A percentile compares a stretch with the other conserved stretches of the same genome.
phyloP scores from a whole-genome alignment of 2,113 vertebrate genomes.

The Prietella phreatophila region DNA sequence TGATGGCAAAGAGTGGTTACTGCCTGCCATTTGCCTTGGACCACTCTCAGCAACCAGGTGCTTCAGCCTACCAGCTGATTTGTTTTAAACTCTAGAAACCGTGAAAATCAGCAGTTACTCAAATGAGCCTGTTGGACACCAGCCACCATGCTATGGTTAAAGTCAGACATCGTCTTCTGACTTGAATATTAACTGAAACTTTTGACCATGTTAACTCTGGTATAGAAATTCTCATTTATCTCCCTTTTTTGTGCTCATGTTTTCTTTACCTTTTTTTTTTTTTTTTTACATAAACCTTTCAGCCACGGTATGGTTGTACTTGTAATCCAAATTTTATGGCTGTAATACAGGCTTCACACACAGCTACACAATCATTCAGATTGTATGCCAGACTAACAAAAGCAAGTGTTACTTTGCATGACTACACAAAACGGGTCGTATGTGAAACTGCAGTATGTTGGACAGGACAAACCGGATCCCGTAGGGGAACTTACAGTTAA shows the following conservation, averaged over 20 bases:
- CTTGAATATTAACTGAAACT: neutral
- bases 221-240: too few relatives aligned
- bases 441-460: neutral
- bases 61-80: neutral
- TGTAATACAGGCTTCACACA: neutral
- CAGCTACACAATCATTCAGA: neutral
- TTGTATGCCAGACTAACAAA: neutral
- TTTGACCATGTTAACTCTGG: too few relatives aligned
- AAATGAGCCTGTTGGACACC: neutral
- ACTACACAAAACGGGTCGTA: neutral
- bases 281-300: too few relatives aligned
- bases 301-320: neutral
- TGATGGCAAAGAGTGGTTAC: neutral
- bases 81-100: neutral
- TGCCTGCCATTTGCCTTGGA: neutral
- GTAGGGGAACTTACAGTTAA: too few relatives aligned
- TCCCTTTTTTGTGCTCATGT: neutral
- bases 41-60: too few relatives aligned
- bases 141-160: neutral
- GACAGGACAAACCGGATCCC: neutral
- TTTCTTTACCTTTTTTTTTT: too few relatives aligned
- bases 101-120: neutral
- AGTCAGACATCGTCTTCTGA: neutral
- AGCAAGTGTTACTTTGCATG: conserved; percentile 14
- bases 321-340: neutral